Evolutionary conservation across 1,140 invertebrate genomes (phyloP).

Genomic region (Sycobia sp.): DNA sequence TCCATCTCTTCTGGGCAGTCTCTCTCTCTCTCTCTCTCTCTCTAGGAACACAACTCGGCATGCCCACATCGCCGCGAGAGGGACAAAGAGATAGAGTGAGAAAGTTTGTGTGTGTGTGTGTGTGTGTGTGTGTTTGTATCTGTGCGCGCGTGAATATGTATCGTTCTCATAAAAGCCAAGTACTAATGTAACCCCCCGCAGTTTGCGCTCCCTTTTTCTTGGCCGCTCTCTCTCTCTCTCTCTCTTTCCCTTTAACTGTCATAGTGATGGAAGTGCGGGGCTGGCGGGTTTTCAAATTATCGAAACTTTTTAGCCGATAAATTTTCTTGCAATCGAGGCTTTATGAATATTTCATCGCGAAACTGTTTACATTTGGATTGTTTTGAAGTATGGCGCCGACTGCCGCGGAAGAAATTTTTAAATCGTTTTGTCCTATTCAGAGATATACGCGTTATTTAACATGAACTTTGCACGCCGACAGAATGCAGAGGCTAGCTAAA

Average conservation of each 20-base stretch:
- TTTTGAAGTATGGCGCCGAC: conserved; percentile 30
- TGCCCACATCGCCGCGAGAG: too few species aligned
- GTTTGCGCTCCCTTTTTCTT: neutral
- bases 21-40: neutral
- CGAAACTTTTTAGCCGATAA: conserved; percentile 25
- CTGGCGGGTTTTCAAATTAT: conserved; percentile 28
- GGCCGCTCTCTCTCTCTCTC: neutral
- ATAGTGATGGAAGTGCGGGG: neutral
- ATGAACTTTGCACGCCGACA: too few species aligned
- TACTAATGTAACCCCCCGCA: conserved; percentile 9
- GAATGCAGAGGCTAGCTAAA: too few species aligned
- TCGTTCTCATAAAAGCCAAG: neutral
- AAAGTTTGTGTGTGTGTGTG: neutral
- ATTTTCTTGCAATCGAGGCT: conserved; percentile 6
- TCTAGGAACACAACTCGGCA: too few species aligned
- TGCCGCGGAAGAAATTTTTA: too few species aligned
- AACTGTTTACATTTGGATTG: conserved; percentile 29
- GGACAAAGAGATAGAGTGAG: too few species aligned
- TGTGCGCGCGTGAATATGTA: conserved; percentile 12
- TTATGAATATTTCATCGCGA: conserved; percentile 29
- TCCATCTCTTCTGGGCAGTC: neutral
- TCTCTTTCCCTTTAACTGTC: conserved; percentile 2
- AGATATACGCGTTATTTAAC: too few species aligned
- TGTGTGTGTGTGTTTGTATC: too few species aligned
- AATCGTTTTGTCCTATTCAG: too few species aligned